Conservation (phyloP, 2,797 vertebrate genomes). For the Syngnathus acus region DNA sequence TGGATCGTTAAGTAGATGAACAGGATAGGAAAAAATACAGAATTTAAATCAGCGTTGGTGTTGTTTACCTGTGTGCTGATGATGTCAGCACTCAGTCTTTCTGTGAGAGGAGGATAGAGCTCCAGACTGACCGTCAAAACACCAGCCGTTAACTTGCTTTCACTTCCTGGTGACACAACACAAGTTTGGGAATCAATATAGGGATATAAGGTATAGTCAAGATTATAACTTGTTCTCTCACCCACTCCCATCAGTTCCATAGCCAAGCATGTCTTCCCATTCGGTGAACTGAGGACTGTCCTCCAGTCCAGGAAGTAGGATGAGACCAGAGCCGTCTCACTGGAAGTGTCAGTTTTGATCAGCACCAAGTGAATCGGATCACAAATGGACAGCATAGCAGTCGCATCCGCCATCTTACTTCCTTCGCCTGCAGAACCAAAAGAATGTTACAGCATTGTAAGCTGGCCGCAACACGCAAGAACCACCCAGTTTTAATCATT, state of each 20-base stretch:
- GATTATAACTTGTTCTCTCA: slow-evolving; percentile 42
- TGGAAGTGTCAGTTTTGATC: slow-evolving; percentile 83
- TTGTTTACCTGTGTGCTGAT: slow-evolving; percentile 82
- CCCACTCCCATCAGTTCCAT: slow-evolving; percentile 94
- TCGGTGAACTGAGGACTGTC: slow-evolving; percentile 78
- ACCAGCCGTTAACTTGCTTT: slow-evolving; percentile 86
- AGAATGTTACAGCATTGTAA: neutral
- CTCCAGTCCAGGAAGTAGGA: slow-evolving; percentile 96
- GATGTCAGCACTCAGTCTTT: slow-evolving; percentile 78
- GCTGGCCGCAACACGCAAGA: neutral
- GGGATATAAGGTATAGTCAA: neutral
- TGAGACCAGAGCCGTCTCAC: slow-evolving; percentile 83
- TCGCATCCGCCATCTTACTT: slow-evolving; percentile 86
- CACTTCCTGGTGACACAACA: slow-evolving; percentile 55
- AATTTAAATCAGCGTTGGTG: slow-evolving; percentile 15
- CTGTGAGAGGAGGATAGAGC: slow-evolving; percentile 81
- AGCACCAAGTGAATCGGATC: slow-evolving; percentile 92
- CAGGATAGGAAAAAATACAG: neutral
- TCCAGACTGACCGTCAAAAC: slow-evolving; percentile 89
- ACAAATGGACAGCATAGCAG: slow-evolving; percentile 87
- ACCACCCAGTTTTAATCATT: neutral
- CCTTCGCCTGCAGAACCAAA: slow-evolving; percentile 73
- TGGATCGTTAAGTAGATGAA: neutral
- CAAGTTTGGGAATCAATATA: neutral
- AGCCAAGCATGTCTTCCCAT: slow-evolving; percentile 73